These are phyloP conservation scores for Drosophila birchii DNA, from an alignment of 2,888 invertebrate genomes.

Conservation along the genomic window DNA sequence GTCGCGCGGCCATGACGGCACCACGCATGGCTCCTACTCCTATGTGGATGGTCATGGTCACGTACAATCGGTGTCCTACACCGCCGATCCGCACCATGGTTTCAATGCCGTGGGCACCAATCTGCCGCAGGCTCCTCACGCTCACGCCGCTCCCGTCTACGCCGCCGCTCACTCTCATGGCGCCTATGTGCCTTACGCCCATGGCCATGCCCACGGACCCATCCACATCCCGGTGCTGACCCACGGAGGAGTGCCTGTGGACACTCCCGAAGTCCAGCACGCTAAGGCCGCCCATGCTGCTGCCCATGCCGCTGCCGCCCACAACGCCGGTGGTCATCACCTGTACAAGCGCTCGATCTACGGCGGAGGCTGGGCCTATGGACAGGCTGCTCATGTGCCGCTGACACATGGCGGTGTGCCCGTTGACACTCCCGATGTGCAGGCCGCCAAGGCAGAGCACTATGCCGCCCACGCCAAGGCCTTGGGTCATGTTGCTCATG, in stretches of 20 bases:
- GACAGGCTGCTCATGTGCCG: conserved; percentile 79
- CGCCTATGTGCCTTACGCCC: conserved; percentile 80
- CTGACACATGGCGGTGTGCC: conserved; percentile 85
- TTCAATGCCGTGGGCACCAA: conserved; percentile 89
- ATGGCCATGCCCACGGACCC: conserved; percentile 57
- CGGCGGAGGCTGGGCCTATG: conserved; percentile 80
- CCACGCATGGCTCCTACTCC: conserved; percentile 88
- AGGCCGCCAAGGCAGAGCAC: conserved; percentile 84
- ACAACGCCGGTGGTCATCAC: conserved; percentile 83
- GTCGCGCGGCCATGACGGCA: conserved; percentile 87
- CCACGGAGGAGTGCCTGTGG: conserved; percentile 84
- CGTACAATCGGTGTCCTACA: conserved; percentile 88
- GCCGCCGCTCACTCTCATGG: conserved; percentile 80
- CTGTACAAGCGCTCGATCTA: conserved; percentile 85
- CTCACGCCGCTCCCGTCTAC: conserved; percentile 72
- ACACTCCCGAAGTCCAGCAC: conserved; percentile 85
- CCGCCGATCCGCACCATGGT: conserved; percentile 88
- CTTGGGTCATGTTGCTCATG: conserved; percentile 77
- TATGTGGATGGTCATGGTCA: conserved; percentile 89
- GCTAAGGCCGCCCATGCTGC: conserved; percentile 86
- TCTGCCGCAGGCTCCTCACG: conserved; percentile 87
- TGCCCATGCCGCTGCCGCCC: conserved; percentile 85
- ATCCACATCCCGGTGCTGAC: conserved; percentile 79
- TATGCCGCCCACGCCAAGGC: conserved; percentile 84
- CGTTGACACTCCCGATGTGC: conserved; percentile 86